phyloP scores from a whole-genome alignment of 2,113 vertebrate genomes.

The Amphilophus citrinellus region DNA sequence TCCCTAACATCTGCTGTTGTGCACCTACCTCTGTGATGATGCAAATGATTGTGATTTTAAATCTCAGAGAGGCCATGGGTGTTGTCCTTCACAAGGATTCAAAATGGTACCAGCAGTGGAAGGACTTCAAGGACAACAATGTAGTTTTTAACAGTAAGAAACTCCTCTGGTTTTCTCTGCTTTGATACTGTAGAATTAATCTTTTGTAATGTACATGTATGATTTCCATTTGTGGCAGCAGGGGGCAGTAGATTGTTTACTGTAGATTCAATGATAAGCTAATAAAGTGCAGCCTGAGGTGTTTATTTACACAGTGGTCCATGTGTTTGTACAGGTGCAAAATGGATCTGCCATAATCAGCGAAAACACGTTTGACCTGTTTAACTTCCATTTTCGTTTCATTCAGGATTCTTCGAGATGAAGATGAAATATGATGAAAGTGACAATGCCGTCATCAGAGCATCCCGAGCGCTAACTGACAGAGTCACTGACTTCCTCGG shows the following conservation, averaged over 20 bases:
- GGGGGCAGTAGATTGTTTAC: slow-evolving; percentile 50
- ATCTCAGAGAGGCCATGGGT: slow-evolving; percentile 88
- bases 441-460: slow-evolving; percentile 90
- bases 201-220: neutral
- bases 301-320: neutral
- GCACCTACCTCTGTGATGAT: neutral
- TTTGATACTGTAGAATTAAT: neutral
- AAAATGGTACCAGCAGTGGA: slow-evolving; percentile 98
- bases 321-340: neutral
- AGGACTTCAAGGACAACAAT: slow-evolving; percentile 98
- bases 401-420: slow-evolving; percentile 95
- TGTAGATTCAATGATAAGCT: neutral
- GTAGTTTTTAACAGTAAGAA: slow-evolving; percentile 94
- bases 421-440: slow-evolving; percentile 99
- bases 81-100: slow-evolving; percentile 97
- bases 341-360: neutral
- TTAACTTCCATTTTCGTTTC: neutral
- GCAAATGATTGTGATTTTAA: neutral
- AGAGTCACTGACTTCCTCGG: slow-evolving; percentile 90
- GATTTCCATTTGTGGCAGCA: slow-evolving; percentile 50
- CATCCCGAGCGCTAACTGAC: slow-evolving; percentile 91
- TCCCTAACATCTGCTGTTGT: neutral
- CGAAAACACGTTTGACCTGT: neutral
- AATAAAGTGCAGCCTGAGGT: neutral
- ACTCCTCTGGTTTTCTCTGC: neutral